Evolutionary conservation across 2,797 vertebrate species (phyloP), one percentile per base, ranked within the genome.

Genomic region (Pseudopleuronectes americanus): DNA sequence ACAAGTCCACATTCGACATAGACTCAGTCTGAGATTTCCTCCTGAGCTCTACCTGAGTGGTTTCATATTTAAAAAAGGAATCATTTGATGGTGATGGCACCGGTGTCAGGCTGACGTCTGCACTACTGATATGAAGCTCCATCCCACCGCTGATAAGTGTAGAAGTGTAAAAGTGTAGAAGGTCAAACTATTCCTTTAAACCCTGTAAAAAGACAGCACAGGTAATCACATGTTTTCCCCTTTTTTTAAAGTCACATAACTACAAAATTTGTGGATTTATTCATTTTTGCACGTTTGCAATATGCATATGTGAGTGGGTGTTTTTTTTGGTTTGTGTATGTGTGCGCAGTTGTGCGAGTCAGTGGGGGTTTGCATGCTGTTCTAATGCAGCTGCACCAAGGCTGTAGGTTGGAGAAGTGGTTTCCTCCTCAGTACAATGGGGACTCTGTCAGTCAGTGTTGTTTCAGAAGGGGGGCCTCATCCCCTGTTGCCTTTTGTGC

Each of bases 361-460:
- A 36, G 52, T 59, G 71, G 68, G 83, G 76, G 79, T 66, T 71
- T 77, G 68, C 79, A 80, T 75, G 81, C 60, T 54, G 79, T 73
- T 77, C 74, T 65, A 73, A 71, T 79, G 84, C 90, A 93, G 89
- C 89, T 90, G 92, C 85, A 90, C 61, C 57, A 19, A 68, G 83
- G 78, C 80, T 87, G 86, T 77, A 82, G 74, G 79, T 79, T 87
- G 8, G 69, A 89, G 88, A 86, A 68, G 80, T 84, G 80, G 81
- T 93, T 94, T 95, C 91, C 93, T 93, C 84, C 71, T 66, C 76
- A 72, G 65, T 80, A 93, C 93, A 95, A 94, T 94, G 83, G 88
- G 78, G 85, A 85, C 89, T 86, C 90, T 93, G 92, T 94, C 88
- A 83, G 89, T 86, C 86, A 56, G 79, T 93, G 92, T 93, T 94